A percentile compares a stretch with the other conserved stretches of the same genome.
phyloP scores from a whole-genome alignment of 2,113 vertebrate species.

The Rhinoderma darwinii region DNA sequence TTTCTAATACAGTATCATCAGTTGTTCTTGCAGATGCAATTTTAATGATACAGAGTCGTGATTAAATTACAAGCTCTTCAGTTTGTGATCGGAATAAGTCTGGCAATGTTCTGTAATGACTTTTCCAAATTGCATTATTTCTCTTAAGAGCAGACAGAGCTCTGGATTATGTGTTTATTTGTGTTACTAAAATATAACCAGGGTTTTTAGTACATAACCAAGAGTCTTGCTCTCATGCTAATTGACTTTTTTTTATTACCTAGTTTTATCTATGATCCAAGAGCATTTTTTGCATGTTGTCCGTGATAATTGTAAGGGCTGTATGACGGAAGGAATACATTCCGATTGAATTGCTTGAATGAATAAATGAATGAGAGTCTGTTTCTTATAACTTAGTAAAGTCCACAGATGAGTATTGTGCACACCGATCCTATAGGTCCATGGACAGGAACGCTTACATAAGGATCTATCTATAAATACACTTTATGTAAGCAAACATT shows the following conservation, averaged over 20 bases:
- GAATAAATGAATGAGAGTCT: neutral
- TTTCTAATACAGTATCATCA: conserved; percentile 49
- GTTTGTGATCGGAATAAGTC: conserved; percentile 51
- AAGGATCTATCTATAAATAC: too few relatives aligned
- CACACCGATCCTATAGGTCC: neutral
- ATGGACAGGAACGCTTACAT: too few relatives aligned
- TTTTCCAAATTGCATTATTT: conserved; percentile 57
- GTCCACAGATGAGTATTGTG: neutral
- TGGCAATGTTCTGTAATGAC: conserved; percentile 42
- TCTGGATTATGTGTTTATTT: conserved; percentile 42
- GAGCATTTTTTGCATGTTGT: neutral
- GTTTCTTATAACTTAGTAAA: neutral
- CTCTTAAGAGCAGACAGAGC: conserved; percentile 47
- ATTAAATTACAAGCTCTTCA: conserved; percentile 55
- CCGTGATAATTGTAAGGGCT: neutral
- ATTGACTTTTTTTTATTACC: conserved; percentile 6
- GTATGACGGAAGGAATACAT: neutral
- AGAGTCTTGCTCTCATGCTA: neutral
- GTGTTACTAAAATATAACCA: conserved; percentile 34
- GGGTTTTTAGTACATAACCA: neutral
- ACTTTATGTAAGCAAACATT: too few relatives aligned
- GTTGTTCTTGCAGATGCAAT: conserved; percentile 52
- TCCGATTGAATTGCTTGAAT: neutral
- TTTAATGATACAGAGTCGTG: conserved; percentile 52
- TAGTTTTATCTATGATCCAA: neutral